These are phyloP conservation scores for Noctua fimbriata DNA, from an alignment of 2,888 invertebrate genomes.

Conservation along the genomic window DNA sequence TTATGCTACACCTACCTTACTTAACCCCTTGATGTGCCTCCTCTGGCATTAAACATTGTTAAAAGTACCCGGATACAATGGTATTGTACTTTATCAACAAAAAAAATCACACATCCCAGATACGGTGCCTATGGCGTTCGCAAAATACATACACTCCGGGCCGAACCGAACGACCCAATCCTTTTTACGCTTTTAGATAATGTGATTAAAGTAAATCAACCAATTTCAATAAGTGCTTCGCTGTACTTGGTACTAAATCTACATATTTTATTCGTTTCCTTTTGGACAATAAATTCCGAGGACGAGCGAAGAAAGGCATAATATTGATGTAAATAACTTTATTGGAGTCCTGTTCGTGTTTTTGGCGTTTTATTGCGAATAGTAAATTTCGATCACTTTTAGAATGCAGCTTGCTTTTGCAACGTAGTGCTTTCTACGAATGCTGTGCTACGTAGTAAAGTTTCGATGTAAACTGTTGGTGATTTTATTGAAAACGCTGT, in stretches of 20 bases:
- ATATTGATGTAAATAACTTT: slow-evolving; percentile 59
- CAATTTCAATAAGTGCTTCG: slow-evolving; percentile 89
- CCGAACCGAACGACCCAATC: slow-evolving; percentile 74
- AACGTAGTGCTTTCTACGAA: slow-evolving; percentile 13
- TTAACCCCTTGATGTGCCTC: no score
- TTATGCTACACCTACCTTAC: no score
- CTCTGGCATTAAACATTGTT: background rate
- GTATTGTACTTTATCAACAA: slow-evolving; percentile 24
- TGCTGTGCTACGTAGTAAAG: slow-evolving; percentile 10
- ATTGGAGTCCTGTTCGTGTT: slow-evolving; percentile 47
- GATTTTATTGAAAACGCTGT: slow-evolving; percentile 2
- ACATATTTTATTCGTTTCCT: slow-evolving; percentile 84
- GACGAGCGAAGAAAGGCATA: slow-evolving; percentile 47
- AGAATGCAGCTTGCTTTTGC: slow-evolving; percentile 47
- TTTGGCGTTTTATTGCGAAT: slow-evolving; percentile 49
- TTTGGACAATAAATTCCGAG: slow-evolving; percentile 59
- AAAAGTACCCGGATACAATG: slow-evolving; percentile 22
- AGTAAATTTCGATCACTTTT: slow-evolving; percentile 47
- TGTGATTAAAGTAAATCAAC: slow-evolving; percentile 88
- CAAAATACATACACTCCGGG: slow-evolving; percentile 70
- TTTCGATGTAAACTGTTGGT: slow-evolving; percentile 4
- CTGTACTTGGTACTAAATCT: slow-evolving; percentile 78
- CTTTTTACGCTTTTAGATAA: slow-evolving; percentile 81
- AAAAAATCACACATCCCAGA: slow-evolving; percentile 48
- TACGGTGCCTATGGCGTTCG: slow-evolving; percentile 61